Evolutionary conservation across 2,888 invertebrate genomes (phyloP).

Genomic region (Hyles lineata): DNA sequence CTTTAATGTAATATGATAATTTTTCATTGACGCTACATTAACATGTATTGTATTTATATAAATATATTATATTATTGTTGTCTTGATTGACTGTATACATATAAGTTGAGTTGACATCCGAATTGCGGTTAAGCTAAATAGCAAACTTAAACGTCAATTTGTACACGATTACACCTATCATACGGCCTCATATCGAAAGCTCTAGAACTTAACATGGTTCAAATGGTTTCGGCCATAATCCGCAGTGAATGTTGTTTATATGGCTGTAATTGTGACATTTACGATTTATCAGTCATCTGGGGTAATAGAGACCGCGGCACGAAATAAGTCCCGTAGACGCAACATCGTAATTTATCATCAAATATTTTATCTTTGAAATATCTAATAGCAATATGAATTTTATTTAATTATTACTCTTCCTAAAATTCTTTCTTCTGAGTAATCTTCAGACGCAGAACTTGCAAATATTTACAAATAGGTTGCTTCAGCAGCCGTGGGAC

Average conservation of each 20-base stretch:
- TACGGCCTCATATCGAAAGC: no score
- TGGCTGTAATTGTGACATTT: no score
- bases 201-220: no score
- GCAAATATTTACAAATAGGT: neutral
- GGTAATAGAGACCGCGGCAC: neutral
- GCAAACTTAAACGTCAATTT: neutral
- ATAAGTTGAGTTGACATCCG: neutral
- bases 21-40: conserved; percentile 28
- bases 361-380: neutral
- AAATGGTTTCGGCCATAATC: no score
- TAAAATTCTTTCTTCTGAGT: neutral
- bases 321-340: neutral
- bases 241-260: no score
- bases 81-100: conserved; percentile 11
- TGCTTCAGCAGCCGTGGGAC: neutral
- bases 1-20: conserved; percentile 17
- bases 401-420: neutral
- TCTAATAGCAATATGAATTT: neutral
- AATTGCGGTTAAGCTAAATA: conserved; percentile 5
- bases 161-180: no score
- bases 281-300: neutral
- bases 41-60: conserved; percentile 35
- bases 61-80: conserved; percentile 38
- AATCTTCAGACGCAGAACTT: neutral
- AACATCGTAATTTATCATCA: no score